phyloP scores from a whole-genome alignment of 1,140 invertebrate species.

The Heterodera schachtii region DNA sequence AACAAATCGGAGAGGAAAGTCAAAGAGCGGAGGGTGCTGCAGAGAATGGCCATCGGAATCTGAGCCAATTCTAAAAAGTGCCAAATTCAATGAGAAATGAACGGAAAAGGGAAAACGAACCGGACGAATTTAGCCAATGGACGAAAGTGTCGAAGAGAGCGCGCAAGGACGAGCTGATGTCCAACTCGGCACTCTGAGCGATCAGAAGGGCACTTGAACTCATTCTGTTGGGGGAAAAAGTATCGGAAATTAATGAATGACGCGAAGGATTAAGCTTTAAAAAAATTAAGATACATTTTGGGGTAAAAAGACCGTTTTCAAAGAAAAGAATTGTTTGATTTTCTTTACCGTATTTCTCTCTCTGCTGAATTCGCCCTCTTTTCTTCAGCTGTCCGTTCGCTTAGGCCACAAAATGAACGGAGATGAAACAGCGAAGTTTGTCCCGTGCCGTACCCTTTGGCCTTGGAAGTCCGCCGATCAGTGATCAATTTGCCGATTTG shows the following conservation, averaged over 20 bases:
- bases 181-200: conserved; percentile 47
- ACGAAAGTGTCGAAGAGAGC: conserved; percentile 61
- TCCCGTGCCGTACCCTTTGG: conserved; percentile 35
- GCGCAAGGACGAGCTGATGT: conserved; percentile 55
- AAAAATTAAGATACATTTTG: not conserved
- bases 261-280: too few species aligned
- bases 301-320: not conserved
- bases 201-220: conserved; percentile 52
- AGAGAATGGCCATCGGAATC: conserved; percentile 20
- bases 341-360: not conserved
- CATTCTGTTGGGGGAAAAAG: conserved; percentile 17
- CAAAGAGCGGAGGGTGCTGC: conserved; percentile 31
- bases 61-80: conserved; percentile 23
- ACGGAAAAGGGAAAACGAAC: not conserved
- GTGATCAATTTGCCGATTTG: not conserved
- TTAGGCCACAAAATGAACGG: conserved; percentile 40
- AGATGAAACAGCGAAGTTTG: conserved; percentile 49
- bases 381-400: conserved; percentile 16
- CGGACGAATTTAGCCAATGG: conserved; percentile 47
- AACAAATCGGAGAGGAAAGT: conserved; percentile 59
- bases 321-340: not conserved
- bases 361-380: not conserved
- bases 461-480: not conserved
- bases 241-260: not conserved
- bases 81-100: not conserved